A percentile compares a stretch with the other conserved stretches of the same genome.
Evolutionary conservation across 2,888 invertebrate species (phyloP).

Genomic region (Seira sanloemensis): DNA sequence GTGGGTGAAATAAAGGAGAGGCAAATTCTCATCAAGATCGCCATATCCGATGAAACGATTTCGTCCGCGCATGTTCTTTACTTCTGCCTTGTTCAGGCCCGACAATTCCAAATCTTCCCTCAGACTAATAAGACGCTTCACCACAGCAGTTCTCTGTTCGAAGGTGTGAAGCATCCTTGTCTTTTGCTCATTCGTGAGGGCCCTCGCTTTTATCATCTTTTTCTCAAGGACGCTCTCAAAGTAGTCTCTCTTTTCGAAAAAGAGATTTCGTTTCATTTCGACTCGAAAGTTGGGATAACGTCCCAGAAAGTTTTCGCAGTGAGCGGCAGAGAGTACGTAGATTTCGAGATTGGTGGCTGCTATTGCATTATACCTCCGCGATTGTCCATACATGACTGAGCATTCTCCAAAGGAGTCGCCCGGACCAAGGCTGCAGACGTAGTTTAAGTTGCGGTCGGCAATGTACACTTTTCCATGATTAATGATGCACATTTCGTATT

Average conservation of each 20-base stretch:
- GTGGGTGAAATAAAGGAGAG: constrained; percentile 65
- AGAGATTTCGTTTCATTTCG: constrained; percentile 35
- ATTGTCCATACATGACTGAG: constrained; percentile 54
- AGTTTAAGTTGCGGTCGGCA: constrained; percentile 58
- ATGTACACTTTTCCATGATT: constrained; percentile 70
- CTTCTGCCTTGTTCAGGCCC: constrained; percentile 31
- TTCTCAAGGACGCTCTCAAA: constrained; percentile 39
- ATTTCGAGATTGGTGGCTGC: constrained; percentile 66
- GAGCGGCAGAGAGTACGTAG: constrained; percentile 16
- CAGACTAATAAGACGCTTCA: constrained; percentile 23
- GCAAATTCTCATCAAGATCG: constrained; percentile 61
- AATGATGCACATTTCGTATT: constrained; percentile 70
- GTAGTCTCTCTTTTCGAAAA: constrained; percentile 37
- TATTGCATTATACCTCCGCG: constrained; percentile 61
- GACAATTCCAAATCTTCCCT: constrained; percentile 43
- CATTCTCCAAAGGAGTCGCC: constrained; percentile 70
- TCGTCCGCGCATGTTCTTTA: not conserved
- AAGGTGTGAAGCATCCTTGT: constrained; percentile 22
- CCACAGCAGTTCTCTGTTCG: not conserved
- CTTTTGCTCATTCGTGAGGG: constrained; percentile 7
- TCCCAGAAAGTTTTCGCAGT: constrained; percentile 36
- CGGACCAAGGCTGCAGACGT: constrained; percentile 61
- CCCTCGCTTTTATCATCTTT: constrained; percentile 25
- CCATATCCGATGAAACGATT: constrained; percentile 54
- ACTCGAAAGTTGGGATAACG: constrained; percentile 59